phyloP scores from a whole-genome alignment of 1,140 invertebrate species.

The Elysia chlorotica region DNA sequence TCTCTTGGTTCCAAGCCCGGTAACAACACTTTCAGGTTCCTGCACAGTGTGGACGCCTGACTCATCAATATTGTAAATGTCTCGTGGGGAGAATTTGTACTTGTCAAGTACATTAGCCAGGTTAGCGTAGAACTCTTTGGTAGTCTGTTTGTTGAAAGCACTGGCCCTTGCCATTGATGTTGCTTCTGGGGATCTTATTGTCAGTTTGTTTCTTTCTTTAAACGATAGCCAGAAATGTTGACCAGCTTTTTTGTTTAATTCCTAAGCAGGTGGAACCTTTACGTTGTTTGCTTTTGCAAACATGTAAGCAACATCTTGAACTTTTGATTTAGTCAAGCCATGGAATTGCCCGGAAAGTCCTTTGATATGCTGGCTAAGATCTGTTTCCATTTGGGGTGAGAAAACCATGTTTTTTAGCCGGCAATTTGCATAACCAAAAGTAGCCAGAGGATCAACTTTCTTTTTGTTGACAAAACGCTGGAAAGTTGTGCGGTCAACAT shows the following conservation, averaged over 20 bases:
- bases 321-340: slow-evolving; percentile 14
- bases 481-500: background rate
- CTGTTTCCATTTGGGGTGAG: slow-evolving; percentile 12
- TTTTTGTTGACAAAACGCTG: background rate
- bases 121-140: slow-evolving; percentile 22
- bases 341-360: slow-evolving; percentile 7
- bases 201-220: background rate
- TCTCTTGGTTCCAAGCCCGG: slow-evolving; percentile 58
- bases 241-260: background rate
- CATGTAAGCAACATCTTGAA: slow-evolving; percentile 1
- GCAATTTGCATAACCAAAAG: background rate
- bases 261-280: slow-evolving; percentile 75
- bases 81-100: slow-evolving; percentile 50
- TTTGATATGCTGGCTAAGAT: slow-evolving; percentile 21
- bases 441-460: background rate
- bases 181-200: slow-evolving; percentile 11
- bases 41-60: slow-evolving; percentile 63
- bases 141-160: slow-evolving; percentile 15
- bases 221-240: background rate
- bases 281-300: slow-evolving; percentile 95
- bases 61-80: slow-evolving; percentile 65
- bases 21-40: slow-evolving; percentile 55
- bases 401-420: background rate
- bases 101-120: slow-evolving; percentile 42
- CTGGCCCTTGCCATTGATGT: slow-evolving; percentile 23